These are phyloP conservation scores for Noctua janthe DNA, from an alignment of 2,888 invertebrate genomes.

Conservation along the genomic window DNA sequence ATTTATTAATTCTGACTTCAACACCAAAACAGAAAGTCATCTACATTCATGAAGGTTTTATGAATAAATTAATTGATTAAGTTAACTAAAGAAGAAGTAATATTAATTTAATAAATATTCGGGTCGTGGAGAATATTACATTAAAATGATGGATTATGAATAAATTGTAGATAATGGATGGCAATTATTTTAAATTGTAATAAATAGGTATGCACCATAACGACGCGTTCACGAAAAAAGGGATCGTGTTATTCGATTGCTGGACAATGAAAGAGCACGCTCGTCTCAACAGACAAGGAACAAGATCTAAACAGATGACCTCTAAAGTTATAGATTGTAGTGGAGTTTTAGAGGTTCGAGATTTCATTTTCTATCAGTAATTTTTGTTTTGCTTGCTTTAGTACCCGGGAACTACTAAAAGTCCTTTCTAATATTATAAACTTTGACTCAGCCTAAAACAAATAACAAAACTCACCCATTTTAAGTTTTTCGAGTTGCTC, in stretches of 20 bases:
- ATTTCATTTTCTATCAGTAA: neutral
- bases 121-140: neutral
- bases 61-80: slow-evolving; percentile 49
- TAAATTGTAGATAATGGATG: slow-evolving; percentile 10
- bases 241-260: neutral
- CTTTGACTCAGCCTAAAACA: neutral
- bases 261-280: neutral
- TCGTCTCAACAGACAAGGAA: neutral
- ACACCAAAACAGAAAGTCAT: slow-evolving; percentile 27
- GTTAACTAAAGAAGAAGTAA: slow-evolving; percentile 21
- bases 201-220: neutral
- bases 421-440: neutral
- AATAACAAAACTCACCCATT: slow-evolving; percentile 76
- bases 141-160: slow-evolving; percentile 23
- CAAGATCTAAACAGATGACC: neutral
- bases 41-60: slow-evolving; percentile 40
- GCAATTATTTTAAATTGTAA: slow-evolving; percentile 15
- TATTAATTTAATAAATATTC: slow-evolving; percentile 35
- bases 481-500: slow-evolving; percentile 86
- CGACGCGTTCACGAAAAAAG: neutral
- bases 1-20: slow-evolving; percentile 19
- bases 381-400: neutral
- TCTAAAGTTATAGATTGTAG: neutral
- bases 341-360: neutral
- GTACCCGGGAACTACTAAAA: neutral